A percentile compares a stretch with the other conserved stretches of the same genome.
Evolutionary conservation across 2,797 vertebrate species (phyloP).

Genomic region (Mycteria americana): DNA sequence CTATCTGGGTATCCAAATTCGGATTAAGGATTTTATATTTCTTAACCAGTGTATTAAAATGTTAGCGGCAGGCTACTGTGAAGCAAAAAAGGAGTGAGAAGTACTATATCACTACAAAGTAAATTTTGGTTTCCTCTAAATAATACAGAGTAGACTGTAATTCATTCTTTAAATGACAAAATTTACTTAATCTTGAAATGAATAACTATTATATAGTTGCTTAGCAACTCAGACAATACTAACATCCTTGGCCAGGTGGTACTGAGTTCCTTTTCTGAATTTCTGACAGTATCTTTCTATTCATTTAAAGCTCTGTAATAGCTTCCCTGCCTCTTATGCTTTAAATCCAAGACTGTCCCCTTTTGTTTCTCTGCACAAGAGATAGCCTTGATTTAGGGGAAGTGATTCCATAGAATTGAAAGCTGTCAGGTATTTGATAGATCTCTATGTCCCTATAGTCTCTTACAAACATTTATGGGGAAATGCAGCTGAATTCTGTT

Average conservation of each 20-base stretch:
- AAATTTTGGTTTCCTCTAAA: neutral
- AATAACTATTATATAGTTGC: constrained; percentile 49
- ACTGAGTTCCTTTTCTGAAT: neutral
- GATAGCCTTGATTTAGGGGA: neutral
- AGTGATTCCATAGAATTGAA: neutral
- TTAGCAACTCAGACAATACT: constrained; percentile 47
- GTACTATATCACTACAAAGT: neutral
- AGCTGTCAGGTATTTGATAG: neutral
- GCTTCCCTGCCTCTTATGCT: neutral
- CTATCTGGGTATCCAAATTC: neutral
- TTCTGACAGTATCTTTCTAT: neutral
- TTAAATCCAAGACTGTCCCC: neutral
- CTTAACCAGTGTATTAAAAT: neutral
- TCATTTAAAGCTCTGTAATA: neutral
- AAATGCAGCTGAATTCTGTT: neutral
- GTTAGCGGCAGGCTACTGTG: neutral
- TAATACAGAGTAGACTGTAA: constrained; percentile 29
- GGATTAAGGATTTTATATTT: neutral
- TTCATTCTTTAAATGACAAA: constrained; percentile 52
- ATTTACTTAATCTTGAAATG: constrained; percentile 58
- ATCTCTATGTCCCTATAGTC: neutral
- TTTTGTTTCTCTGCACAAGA: neutral
- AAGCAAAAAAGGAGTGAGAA: neutral
- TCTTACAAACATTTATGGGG: neutral
- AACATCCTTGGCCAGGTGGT: neutral